phyloP scores from a whole-genome alignment of 2,797 vertebrate genomes.

The Esox lucius region DNA sequence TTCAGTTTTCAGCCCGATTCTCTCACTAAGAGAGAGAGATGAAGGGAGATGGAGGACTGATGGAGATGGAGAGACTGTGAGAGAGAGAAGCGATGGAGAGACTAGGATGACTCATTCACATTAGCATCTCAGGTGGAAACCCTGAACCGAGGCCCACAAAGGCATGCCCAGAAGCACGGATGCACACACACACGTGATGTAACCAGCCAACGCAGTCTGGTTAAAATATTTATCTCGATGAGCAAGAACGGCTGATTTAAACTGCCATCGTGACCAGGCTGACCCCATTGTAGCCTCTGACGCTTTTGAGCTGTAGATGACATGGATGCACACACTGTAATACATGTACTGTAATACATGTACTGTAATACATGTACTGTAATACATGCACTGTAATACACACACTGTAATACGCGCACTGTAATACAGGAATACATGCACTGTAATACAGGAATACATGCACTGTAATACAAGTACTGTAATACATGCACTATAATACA shows the following conservation, averaged over 20 bases:
- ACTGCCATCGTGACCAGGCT: not conserved
- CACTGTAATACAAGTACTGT: too few species aligned
- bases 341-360: not conserved
- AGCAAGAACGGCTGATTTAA: conserved; percentile 33
- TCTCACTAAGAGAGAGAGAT: conserved; percentile 10
- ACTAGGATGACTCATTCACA: conserved; percentile 65
- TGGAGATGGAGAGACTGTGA: conserved; percentile 34
- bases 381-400: not conserved
- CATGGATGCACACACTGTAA: not conserved
- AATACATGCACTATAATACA: too few species aligned
- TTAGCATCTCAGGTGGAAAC: conserved; percentile 70
- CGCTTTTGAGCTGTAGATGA: not conserved
- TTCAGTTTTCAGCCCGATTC: conserved; percentile 52
- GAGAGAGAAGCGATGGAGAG: conserved; percentile 16
- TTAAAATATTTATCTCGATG: conserved; percentile 30
- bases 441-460: not conserved
- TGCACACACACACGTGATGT: not conserved
- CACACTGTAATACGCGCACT: too few species aligned
- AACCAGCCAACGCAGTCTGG: conserved; percentile 39
- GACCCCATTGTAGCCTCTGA: conserved; percentile 1
- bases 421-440: too few species aligned
- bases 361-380: not conserved
- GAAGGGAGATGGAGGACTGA: conserved; percentile 42
- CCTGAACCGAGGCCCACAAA: conserved; percentile 28
- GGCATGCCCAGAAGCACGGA: too few species aligned